These are phyloP conservation scores for Aselliscus stoliczkanus DNA, from an alignment of 2,797 vertebrate genomes.

Conservation along the genomic window DNA sequence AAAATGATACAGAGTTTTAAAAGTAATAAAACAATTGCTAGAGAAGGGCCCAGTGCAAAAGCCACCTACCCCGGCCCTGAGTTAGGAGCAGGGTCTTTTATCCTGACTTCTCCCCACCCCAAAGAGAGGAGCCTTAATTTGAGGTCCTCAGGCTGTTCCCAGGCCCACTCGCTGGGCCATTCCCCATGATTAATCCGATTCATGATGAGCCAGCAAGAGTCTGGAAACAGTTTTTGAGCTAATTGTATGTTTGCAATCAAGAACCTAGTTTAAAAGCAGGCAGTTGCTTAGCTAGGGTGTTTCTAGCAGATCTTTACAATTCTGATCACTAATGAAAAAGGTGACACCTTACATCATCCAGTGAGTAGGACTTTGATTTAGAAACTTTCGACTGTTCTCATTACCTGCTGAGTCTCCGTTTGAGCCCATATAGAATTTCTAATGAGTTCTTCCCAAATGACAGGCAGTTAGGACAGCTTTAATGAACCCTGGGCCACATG, in stretches of 20 bases:
- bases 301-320: background rate
- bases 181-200: background rate
- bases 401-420: background rate
- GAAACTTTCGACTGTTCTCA: background rate
- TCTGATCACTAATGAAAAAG: background rate
- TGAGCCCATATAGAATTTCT: background rate
- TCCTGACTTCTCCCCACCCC: background rate
- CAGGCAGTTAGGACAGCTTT: background rate
- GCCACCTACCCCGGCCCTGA: background rate
- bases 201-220: constrained; percentile 35
- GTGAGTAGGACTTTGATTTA: background rate
- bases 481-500: background rate
- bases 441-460: background rate
- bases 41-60: background rate
- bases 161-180: background rate
- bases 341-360: background rate
- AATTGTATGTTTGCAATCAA: constrained; percentile 11
- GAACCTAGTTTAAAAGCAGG: constrained; percentile 8
- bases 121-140: background rate
- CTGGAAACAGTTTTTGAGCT: constrained; percentile 10
- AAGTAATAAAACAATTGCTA: background rate
- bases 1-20: background rate
- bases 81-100: background rate
- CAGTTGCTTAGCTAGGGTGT: background rate
- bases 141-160: background rate